Percentiles rank a stretch among this genome's conserved stretches.
phyloP scores from a whole-genome alignment of 1,140 invertebrate genomes.

The Nymphalis io region DNA sequence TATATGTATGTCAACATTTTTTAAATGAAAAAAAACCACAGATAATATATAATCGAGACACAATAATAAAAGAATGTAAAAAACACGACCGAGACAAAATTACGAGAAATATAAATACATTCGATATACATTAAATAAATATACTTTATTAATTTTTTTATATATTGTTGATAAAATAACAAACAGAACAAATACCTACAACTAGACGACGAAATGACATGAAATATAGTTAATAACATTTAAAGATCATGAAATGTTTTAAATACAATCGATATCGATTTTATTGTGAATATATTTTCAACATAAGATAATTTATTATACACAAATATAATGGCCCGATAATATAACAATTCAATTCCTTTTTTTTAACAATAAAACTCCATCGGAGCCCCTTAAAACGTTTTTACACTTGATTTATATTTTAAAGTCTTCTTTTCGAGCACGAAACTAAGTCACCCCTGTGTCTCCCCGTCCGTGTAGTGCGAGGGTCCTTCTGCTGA shows the following conservation, averaged over 20 bases:
- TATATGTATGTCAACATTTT: not conserved
- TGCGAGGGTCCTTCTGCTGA: slow-evolving; percentile 86
- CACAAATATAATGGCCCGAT: not conserved
- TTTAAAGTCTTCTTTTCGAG: too few relatives aligned
- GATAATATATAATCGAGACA: too few relatives aligned
- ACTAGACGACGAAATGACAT: slow-evolving; percentile 20
- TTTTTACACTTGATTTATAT: slow-evolving; percentile 2
- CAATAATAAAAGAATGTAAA: too few relatives aligned
- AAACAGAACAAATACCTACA: slow-evolving; percentile 4
- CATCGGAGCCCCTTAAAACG: not conserved
- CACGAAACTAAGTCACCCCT: slow-evolving; percentile 24
- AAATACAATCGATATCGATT: slow-evolving; percentile 7
- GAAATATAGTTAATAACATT: slow-evolving; percentile 26
- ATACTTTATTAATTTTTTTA: not conserved
- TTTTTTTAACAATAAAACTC: slow-evolving; percentile 25
- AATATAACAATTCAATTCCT: slow-evolving; percentile 22
- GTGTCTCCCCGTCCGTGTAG: slow-evolving; percentile 71
- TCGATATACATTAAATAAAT: too few relatives aligned
- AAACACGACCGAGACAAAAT: too few relatives aligned
- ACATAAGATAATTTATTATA: slow-evolving; percentile 12
- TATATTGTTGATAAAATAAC: not conserved
- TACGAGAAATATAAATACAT: too few relatives aligned
- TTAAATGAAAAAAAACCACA: too few relatives aligned
- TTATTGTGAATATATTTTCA: slow-evolving; percentile 15
- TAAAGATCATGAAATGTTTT: slow-evolving; percentile 22